phyloP scores from a whole-genome alignment of 2,888 invertebrate species.

The Escarpia spicata region DNA sequence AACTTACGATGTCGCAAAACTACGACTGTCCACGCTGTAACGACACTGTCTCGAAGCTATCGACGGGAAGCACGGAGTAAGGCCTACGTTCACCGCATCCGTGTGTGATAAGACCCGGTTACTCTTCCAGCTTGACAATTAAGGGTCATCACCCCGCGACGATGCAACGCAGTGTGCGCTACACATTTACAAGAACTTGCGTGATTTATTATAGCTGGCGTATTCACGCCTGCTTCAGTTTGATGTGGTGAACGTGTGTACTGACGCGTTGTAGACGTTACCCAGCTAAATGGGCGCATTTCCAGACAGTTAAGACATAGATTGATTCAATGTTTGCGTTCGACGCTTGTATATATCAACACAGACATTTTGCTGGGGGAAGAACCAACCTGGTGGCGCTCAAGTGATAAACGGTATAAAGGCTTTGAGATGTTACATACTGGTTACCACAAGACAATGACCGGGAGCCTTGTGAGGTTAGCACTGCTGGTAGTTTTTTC shows the following conservation, averaged over 20 bases:
- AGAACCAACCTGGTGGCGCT: no score
- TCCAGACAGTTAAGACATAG: no score
- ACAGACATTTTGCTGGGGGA: no score
- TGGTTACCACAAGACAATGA: no score
- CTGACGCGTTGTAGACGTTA: no score
- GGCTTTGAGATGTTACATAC: no score
- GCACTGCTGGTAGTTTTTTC: no score
- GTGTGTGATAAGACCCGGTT: neutral
- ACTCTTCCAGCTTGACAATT: neutral
- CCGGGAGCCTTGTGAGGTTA: no score
- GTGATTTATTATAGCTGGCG: neutral
- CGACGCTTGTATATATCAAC: no score
- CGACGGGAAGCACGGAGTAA: neutral
- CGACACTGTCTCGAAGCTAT: neutral
- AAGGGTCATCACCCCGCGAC: neutral
- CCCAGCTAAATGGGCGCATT: no score
- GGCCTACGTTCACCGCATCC: neutral
- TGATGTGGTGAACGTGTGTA: neutral
- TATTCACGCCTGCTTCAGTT: neutral
- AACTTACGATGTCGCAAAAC: neutral
- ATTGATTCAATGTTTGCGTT: no score
- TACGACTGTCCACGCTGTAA: neutral
- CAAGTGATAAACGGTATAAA: no score
- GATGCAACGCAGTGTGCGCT: neutral
- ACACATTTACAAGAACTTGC: neutral